Conservation (phyloP, 2,113 vertebrate genomes). For the Eubucco bourcierii region DNA sequence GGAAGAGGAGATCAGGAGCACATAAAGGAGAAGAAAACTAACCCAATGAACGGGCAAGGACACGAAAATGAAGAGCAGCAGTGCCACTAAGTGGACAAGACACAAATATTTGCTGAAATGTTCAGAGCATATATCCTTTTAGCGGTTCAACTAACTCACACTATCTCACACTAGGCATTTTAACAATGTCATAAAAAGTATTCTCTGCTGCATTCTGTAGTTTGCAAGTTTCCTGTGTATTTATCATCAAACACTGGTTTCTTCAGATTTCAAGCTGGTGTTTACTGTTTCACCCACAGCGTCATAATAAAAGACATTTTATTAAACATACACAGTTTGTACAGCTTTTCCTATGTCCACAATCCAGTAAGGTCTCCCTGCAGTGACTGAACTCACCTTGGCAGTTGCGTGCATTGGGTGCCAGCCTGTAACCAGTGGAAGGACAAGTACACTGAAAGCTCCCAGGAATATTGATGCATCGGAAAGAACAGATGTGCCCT, state of each 20-base stretch:
- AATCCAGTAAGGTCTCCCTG: background rate
- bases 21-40: background rate
- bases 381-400: conserved; percentile 79
- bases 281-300: background rate
- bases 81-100: conserved; percentile 51
- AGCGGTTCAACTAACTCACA: background rate
- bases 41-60: background rate
- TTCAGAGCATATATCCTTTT: background rate
- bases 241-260: background rate
- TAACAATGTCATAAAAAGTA: background rate
- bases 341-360: background rate
- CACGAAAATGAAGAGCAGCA: conserved; percentile 27
- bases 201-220: background rate
- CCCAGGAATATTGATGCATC: conserved; percentile 88
- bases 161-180: background rate
- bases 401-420: conserved; percentile 92
- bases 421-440: conserved; percentile 83
- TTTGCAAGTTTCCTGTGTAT: background rate
- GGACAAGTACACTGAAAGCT: conserved; percentile 96
- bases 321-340: background rate
- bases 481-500: conserved; percentile 93
- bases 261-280: background rate
- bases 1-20: background rate
- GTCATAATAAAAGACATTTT: background rate
- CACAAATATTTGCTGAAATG: background rate